A percentile compares a stretch with the other conserved stretches of the same genome.
These are phyloP conservation scores for Synergus gifuensis DNA, from an alignment of 2,888 invertebrate species.

Conservation along the genomic window DNA sequence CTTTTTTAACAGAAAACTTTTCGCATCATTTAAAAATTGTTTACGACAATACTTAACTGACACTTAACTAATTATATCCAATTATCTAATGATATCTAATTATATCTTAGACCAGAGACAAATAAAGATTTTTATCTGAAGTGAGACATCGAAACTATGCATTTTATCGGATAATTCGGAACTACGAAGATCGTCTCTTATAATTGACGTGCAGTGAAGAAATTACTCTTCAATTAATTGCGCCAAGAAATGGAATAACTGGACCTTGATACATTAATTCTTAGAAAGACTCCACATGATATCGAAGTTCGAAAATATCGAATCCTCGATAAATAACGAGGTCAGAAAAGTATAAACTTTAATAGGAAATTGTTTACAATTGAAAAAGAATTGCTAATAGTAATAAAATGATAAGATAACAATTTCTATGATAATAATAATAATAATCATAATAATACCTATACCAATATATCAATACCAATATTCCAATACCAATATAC, in stretches of 20 bases:
- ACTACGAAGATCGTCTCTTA: background rate
- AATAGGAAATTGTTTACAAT: too few relatives aligned
- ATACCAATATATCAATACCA: too few relatives aligned
- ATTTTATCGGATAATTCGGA: background rate
- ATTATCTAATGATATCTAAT: background rate
- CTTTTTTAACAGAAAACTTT: too few relatives aligned
- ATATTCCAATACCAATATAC: too few relatives aligned
- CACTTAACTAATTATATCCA: too few relatives aligned
- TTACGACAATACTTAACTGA: too few relatives aligned
- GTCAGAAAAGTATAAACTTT: background rate
- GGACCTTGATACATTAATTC: conserved; percentile 19
- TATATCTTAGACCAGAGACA: background rate
- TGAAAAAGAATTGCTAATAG: too few relatives aligned
- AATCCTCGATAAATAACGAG: background rate
- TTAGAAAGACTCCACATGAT: background rate
- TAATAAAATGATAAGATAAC: too few relatives aligned
- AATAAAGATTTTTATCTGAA: background rate
- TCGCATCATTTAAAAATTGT: too few relatives aligned
- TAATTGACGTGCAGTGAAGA: background rate
- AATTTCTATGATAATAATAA: too few relatives aligned
- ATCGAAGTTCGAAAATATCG: background rate
- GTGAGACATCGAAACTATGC: background rate
- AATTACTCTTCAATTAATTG: conserved; percentile 14
- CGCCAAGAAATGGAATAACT: conserved; percentile 11
- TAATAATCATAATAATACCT: too few relatives aligned